Evolutionary conservation across 1,140 invertebrate genomes (phyloP).

Genomic region (Calosoma granatense): DNA sequence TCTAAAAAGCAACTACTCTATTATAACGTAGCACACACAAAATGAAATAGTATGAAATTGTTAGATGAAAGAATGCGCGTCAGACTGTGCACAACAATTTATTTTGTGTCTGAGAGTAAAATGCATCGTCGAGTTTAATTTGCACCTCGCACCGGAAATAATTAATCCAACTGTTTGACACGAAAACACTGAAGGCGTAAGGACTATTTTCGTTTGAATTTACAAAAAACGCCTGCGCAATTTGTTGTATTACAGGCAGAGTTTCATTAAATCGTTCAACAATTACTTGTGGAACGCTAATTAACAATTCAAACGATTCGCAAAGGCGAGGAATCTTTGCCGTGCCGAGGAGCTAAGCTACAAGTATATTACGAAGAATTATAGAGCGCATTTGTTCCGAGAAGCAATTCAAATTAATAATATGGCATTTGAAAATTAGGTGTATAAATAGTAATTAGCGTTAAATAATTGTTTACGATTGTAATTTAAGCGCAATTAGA

Average conservation of each 20-base stretch:
- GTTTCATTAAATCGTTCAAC: slow-evolving; percentile 2
- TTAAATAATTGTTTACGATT: no score
- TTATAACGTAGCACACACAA: background rate
- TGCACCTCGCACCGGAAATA: slow-evolving; percentile 5
- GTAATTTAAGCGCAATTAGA: no score
- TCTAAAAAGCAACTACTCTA: background rate
- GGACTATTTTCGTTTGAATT: background rate
- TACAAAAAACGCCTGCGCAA: background rate
- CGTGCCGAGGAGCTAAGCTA: no score
- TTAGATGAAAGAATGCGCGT: slow-evolving; percentile 5
- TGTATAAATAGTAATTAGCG: no score
- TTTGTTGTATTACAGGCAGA: background rate
- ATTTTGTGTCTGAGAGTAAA: slow-evolving; percentile 7
- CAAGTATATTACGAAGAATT: no score
- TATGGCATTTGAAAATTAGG: no score
- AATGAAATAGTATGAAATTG: slow-evolving; percentile 8
- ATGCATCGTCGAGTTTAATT: slow-evolving; percentile 6
- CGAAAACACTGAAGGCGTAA: background rate
- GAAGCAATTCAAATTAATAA: no score
- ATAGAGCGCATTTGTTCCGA: no score
- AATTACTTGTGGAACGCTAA: background rate
- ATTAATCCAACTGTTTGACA: slow-evolving; percentile 1
- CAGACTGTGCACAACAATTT: slow-evolving; percentile 6
- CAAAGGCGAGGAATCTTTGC: no score
- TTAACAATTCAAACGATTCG: background rate